Base-by-base conservation (phyloP, 2,113 vertebrate species). In the Toxostoma redivivum region DNA sequence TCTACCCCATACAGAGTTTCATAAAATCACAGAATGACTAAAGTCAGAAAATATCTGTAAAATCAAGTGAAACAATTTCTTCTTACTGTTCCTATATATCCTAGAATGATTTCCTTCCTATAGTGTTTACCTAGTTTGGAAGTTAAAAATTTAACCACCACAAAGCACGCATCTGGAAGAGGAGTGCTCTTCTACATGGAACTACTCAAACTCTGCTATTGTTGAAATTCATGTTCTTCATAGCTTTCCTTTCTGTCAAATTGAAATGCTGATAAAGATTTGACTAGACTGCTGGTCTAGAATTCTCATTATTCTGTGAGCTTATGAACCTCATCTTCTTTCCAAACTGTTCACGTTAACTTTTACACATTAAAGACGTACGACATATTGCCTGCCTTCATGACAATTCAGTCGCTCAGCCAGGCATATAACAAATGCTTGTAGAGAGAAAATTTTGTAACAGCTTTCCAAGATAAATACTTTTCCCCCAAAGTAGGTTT, bases 291-390 rank as follows among this genome's bases (percentile, higher is more conserved):
- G 64, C 21, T 50, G 7, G 24, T 56, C 56, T 37, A 44, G 50
- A 81, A 79, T 47, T 58, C 60, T 10, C 23, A 30, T 17, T 71
- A 33, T 71, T 70, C 24, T 60, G 22, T 76, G n/a, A 92, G 22
- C n/a, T 77, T 51, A 64, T 2, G 2, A 77, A 88, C 21, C 11
- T 72, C 38, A 53, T n/a, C 35, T 42, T 88, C 51, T 54, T 84
- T 87, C 56, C 53, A 89, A 25, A 30, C 30, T 35, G 27, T 15
- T 78, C 40, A 51, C 17, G 35, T 33, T 27, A 83, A 45, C 16
- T 35, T 53, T 47, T 0, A 51, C 10, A 40, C 30, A 42, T n/a
- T 37, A 44, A 69, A 82, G 28, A 74, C 0, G 0, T 28, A 62
- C 13, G 19, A 14, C 62, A 11, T 66, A 33, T 15, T 38, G 6